Evolutionary conservation across 2,888 invertebrate species (phyloP).

Genomic region (Sphaeridia pumilis): DNA sequence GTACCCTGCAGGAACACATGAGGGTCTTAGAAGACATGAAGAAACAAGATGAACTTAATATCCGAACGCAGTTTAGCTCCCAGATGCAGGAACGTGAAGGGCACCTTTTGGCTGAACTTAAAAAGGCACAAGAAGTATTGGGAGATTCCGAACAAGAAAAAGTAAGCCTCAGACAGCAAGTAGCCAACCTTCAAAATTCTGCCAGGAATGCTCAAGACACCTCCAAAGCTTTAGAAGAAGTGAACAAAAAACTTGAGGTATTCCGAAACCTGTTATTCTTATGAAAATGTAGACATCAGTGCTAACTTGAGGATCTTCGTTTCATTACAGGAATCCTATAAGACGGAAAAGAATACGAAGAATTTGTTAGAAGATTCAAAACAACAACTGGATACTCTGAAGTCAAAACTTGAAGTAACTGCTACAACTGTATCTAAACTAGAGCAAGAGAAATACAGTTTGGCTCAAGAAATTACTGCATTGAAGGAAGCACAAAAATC

Average conservation of each 20-base stretch:
- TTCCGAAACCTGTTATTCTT: neutral
- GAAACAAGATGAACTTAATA: conserved; percentile 12
- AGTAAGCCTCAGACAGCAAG: conserved; percentile 19
- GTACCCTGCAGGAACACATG: conserved; percentile 24
- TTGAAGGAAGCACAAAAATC: conserved; percentile 40
- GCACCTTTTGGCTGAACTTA: conserved; percentile 18
- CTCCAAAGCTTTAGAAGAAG: conserved; percentile 18
- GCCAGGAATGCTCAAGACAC: conserved; percentile 18
- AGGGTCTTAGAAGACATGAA: conserved; percentile 14
- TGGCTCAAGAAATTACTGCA: conserved; percentile 41
- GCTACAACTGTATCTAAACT: conserved; percentile 44
- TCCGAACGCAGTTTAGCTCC: conserved; percentile 10
- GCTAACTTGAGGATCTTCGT: too few species aligned
- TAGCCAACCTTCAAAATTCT: conserved; percentile 17
- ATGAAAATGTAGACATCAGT: neutral
- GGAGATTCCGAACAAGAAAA: conserved; percentile 19
- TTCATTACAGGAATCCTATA: conserved; percentile 18
- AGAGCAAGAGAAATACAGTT: conserved; percentile 45
- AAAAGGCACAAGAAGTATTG: conserved; percentile 15
- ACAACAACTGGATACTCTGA: conserved; percentile 39
- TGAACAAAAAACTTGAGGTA: conserved; percentile 17
- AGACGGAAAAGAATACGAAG: conserved; percentile 23
- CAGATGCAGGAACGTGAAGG: conserved; percentile 34
- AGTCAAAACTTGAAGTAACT: conserved; percentile 50
- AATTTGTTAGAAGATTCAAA: conserved; percentile 21